Conservation (phyloP, 2,113 vertebrate genomes). For the Terrapene triunguis region DNA sequence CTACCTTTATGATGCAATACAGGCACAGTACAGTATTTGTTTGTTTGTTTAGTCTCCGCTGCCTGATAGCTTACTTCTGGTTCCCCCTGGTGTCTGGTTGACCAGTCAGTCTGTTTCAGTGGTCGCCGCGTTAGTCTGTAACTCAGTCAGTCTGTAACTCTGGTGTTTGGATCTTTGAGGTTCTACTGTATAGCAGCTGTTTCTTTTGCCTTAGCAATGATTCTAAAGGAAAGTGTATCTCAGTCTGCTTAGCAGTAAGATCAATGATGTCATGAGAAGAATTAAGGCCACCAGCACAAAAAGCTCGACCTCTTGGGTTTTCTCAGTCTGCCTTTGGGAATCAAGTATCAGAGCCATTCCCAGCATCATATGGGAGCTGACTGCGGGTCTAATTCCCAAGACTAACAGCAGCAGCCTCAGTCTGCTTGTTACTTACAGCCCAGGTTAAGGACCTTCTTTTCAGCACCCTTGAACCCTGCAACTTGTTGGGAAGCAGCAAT, state of each 20-base stretch:
- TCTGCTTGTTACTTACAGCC: neutral
- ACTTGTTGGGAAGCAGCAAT: neutral
- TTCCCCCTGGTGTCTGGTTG: too few relatives aligned
- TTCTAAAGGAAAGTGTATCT: neutral
- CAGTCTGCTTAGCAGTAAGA: neutral
- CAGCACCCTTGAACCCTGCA: neutral
- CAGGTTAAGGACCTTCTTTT: neutral
- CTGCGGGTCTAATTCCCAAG: neutral
- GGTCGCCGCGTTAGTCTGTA: too few relatives aligned
- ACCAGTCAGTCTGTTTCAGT: too few relatives aligned
- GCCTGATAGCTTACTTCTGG: too few relatives aligned
- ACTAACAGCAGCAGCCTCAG: neutral
- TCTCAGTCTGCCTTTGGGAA: neutral
- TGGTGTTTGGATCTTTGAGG: too few relatives aligned
- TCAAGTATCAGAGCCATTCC: neutral
- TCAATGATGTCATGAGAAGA: fast-evolving
- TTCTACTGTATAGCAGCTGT: fast-evolving
- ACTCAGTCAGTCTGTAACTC: too few relatives aligned
- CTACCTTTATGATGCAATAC: too few relatives aligned
- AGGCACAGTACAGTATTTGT: too few relatives aligned
- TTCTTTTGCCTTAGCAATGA: neutral
- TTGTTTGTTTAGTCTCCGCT: too few relatives aligned
- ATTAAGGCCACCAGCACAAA: neutral
- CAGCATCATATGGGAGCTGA: neutral
- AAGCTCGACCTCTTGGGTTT: neutral